These are phyloP conservation scores for Zelleria hepariella DNA, from an alignment of 2,888 invertebrate species.

Conservation along the genomic window DNA sequence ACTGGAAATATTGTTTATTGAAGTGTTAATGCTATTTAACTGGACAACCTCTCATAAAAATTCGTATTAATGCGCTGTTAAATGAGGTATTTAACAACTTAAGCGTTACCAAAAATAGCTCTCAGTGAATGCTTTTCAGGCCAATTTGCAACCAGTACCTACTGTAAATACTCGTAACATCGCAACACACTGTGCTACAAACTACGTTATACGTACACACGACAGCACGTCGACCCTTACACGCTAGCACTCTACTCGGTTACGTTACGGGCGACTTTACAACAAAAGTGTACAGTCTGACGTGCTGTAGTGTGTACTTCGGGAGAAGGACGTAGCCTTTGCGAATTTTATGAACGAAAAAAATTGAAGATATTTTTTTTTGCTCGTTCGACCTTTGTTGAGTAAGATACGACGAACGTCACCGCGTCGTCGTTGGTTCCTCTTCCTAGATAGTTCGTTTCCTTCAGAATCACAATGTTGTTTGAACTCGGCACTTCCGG, in stretches of 20 bases:
- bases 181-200: neutral
- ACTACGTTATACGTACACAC: neutral
- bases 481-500: constrained; percentile 33
- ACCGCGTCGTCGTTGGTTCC: constrained; percentile 27
- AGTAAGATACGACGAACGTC: constrained; percentile 37
- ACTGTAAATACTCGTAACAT: no score
- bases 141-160: neutral
- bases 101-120: neutral
- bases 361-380: neutral
- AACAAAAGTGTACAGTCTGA: no score
- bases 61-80: no score
- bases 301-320: no score
- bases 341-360: constrained; percentile 30
- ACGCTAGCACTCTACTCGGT: no score
- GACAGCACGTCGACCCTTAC: no score
- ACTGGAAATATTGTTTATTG: no score
- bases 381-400: constrained; percentile 32
- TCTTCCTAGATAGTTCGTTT: constrained; percentile 41
- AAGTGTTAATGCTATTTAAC: no score
- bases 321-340: neutral
- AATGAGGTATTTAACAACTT: no score
- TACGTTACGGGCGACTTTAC: no score
- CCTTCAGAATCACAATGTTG: constrained; percentile 30
- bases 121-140: neutral
- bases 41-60: neutral